Percentiles rank a stretch among this genome's conserved stretches.
Evolutionary conservation across 1,140 invertebrate genomes (phyloP).

Genomic region (Bombus soroeensis): DNA sequence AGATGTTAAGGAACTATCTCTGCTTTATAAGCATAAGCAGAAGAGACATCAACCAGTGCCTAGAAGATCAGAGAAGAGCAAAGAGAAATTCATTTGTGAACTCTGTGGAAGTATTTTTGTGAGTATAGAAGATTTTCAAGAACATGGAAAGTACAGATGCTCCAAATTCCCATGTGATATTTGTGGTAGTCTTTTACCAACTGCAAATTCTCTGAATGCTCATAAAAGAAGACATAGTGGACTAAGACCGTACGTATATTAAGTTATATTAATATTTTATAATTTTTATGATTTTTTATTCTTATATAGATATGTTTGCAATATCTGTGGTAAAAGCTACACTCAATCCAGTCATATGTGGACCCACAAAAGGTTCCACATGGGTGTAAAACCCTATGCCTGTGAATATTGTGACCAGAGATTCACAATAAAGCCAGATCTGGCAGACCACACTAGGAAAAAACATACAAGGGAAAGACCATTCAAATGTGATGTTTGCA

Average conservation of each 20-base stretch:
- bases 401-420: constrained; percentile 85
- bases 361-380: constrained; percentile 85
- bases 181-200: constrained; percentile 68
- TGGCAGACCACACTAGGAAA: constrained; percentile 87
- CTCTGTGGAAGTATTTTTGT: constrained; percentile 79
- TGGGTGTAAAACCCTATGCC: constrained; percentile 85
- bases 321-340: constrained; percentile 85
- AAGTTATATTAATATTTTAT: not conserved
- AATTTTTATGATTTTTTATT: not conserved
- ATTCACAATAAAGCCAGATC: constrained; percentile 86
- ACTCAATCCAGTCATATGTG: constrained; percentile 86
- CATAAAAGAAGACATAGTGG: constrained; percentile 80
- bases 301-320: constrained; percentile 77
- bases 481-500: constrained; percentile 88
- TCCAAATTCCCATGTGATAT: constrained; percentile 71
- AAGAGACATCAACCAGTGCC: constrained; percentile 68
- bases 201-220: constrained; percentile 77
- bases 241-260: constrained; percentile 80
- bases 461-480: constrained; percentile 88
- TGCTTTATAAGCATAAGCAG: constrained; percentile 78
- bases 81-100: constrained; percentile 79
- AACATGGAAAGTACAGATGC: constrained; percentile 76
- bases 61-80: constrained; percentile 68
- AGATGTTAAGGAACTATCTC: constrained; percentile 68
- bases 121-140: constrained; percentile 73